phyloP scores from a whole-genome alignment of 2,113 vertebrate genomes.

The Hippolais icterina region DNA sequence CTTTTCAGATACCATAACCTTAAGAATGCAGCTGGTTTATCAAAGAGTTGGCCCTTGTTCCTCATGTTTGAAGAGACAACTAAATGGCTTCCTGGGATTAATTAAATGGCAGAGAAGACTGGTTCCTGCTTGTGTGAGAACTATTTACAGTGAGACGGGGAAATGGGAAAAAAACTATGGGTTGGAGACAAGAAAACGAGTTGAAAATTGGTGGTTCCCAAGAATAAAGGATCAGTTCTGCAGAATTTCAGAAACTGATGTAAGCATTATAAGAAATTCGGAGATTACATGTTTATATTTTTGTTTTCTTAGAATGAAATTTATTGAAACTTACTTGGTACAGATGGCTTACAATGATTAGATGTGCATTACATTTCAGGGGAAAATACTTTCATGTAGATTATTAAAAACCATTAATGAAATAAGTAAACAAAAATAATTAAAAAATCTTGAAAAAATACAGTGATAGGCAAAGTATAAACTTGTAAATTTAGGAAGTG shows the following conservation, averaged over 20 bases:
- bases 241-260: constrained; percentile 72
- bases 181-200: constrained; percentile 80
- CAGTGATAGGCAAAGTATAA: background rate
- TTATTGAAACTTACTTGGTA: background rate
- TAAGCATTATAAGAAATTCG: constrained; percentile 64
- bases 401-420: background rate
- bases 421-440: background rate
- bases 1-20: constrained; percentile 4
- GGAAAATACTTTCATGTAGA: background rate
- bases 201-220: constrained; percentile 89
- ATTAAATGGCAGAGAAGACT: constrained; percentile 17
- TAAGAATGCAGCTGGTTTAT: constrained; percentile 73
- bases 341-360: background rate
- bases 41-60: constrained; percentile 56
- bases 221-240: constrained; percentile 81
- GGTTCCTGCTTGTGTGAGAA: constrained; percentile 50
- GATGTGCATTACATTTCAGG: background rate
- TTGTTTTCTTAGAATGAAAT: background rate
- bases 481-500: background rate
- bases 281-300: background rate
- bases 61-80: constrained; percentile 50
- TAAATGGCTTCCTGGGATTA: background rate
- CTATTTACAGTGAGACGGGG: constrained; percentile 87
- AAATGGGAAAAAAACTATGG: constrained; percentile 87
- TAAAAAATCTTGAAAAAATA: background rate